Evolutionary conservation across 2,113 vertebrate genomes (phyloP).

Genomic region (Cephalopterus ornatus): DNA sequence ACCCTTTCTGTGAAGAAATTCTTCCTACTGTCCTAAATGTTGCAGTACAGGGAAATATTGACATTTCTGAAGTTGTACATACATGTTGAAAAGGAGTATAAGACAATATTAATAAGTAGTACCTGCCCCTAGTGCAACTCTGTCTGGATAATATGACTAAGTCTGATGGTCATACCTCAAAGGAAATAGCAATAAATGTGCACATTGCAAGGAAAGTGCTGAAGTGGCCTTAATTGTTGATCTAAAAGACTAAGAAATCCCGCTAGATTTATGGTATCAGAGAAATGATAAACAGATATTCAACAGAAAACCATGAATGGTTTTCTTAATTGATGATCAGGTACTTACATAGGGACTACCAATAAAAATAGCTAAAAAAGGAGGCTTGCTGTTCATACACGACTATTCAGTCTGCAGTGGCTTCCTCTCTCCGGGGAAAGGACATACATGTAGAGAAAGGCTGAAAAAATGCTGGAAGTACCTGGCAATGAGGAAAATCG

Average conservation of each 20-base stretch:
- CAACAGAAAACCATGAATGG: neutral
- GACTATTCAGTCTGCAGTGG: neutral
- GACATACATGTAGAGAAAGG: neutral
- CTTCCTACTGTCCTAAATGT: too few species aligned
- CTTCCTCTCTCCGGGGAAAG: neutral
- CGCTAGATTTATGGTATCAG: neutral
- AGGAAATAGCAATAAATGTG: too few species aligned
- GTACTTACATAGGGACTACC: neutral
- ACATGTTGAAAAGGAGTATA: too few species aligned
- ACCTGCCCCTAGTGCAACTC: too few species aligned
- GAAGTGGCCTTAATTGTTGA: neutral
- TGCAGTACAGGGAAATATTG: too few species aligned
- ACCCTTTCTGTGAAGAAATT: too few species aligned
- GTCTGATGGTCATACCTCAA: too few species aligned
- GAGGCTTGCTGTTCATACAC: accelerated
- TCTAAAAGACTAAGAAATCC: neutral
- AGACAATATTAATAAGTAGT: too few species aligned
- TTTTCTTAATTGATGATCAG: neutral
- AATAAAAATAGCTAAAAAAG: neutral
- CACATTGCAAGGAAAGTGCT: too few species aligned
- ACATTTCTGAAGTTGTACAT: too few species aligned
- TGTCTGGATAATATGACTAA: too few species aligned
- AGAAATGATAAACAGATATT: neutral
- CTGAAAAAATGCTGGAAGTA: neutral
- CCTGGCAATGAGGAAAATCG: neutral